These are phyloP conservation scores for Hylia prasina DNA, from an alignment of 2,113 vertebrate species.

Conservation along the genomic window DNA sequence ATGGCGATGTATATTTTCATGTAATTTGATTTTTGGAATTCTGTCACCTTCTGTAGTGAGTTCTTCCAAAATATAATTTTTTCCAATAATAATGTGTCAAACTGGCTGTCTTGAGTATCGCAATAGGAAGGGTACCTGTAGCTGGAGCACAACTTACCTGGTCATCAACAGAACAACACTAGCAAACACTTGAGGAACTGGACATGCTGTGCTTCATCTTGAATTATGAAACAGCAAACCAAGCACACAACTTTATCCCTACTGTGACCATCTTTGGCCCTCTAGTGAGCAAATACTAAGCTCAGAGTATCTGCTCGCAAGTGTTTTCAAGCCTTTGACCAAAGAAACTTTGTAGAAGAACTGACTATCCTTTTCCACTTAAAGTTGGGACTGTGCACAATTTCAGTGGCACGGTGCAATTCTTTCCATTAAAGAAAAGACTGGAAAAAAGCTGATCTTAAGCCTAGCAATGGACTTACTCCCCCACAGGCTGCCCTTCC, in stretches of 20 bases:
- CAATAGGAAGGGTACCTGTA: constrained; percentile 19
- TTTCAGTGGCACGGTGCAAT: not conserved
- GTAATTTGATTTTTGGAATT: constrained; percentile 93
- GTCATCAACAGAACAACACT: not conserved
- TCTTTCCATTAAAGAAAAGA: not conserved
- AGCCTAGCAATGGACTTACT: not conserved
- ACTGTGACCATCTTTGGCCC: not conserved
- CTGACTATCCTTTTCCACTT: not conserved
- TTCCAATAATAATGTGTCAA: constrained; percentile 85
- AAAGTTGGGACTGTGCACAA: not conserved
- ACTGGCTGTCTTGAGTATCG: constrained; percentile 68
- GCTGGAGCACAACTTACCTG: not conserved
- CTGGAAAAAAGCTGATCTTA: not conserved
- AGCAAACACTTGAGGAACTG: not conserved
- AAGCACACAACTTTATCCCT: not conserved
- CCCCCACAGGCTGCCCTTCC: not conserved
- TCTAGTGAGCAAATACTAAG: not conserved
- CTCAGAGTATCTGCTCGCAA: not conserved
- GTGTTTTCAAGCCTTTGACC: not conserved
- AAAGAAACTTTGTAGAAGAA: not conserved
- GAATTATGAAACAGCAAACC: not conserved
- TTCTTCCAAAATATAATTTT: constrained; percentile 98
- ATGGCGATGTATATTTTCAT: constrained; percentile 99
- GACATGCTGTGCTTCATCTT: not conserved
- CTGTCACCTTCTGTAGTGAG: constrained; percentile 95